Base-by-base conservation (phyloP, 2,113 vertebrate species). In the Puffinus mauretanicus region DNA sequence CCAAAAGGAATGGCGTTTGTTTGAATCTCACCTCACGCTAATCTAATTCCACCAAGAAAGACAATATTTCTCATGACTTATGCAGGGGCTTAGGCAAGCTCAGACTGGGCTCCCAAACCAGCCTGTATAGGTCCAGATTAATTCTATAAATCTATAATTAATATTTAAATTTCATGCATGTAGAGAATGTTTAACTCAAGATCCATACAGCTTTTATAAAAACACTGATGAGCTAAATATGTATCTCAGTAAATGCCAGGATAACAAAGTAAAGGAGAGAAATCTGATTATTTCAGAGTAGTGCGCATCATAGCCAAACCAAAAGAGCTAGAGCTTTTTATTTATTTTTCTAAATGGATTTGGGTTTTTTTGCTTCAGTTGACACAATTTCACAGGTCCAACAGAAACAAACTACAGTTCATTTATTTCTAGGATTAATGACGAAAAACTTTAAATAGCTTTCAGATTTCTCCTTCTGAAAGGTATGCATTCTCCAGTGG, bases 341-440 rank as follows among this genome's bases (percentile, higher is more conserved):
- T 81, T 82, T 88, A n/a, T 86, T 96, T 96, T 85, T 61, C 55
- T 51, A 61, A 93, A 67, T 19, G 27, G n/a, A 67, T 64, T 89
- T 38, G 18, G 6, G 2, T 30, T 75, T 75, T 75, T 75, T 89
- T 54, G 36, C 77, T 70, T 89, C 55, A 27, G 51, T 89, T 86
- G 80, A 82, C 46, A 78, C 2, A 36, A 40, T 78, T 94, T 84
- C 87, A 95, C 24, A 82, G 42, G 69, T 88, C 46, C 18, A 36
- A 65, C 21, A 95, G 77, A 91, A 90, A 57, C 7, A n/a, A 71
- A 67, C 27, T 36, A 26, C 26, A 26, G 75, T 55, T 90, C 22
- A 88, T 65, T 80, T 83, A 81, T 61, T 92, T 91, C 86, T 88
- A 76, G 40, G 34, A 85, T 57, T 94, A 94, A 91, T 58, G 44